Conservation (phyloP, 1,140 invertebrate species). For the Araneus ventricosus region DNA sequence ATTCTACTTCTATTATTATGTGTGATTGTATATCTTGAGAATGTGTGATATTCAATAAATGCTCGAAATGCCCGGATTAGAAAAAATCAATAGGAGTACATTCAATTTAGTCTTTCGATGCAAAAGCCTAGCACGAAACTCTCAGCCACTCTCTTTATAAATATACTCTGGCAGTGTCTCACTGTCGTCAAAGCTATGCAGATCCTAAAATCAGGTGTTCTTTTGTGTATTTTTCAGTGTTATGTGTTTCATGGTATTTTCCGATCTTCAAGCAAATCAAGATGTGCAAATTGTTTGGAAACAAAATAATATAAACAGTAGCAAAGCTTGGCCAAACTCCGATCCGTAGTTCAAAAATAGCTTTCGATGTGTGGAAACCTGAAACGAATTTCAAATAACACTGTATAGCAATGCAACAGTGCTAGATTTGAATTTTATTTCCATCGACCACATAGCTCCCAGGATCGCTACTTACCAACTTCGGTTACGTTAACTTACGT, state of each 20-base stretch:
- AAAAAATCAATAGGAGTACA: neutral
- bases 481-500: neutral
- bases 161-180: neutral
- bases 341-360: conserved; percentile 39
- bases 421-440: conserved; percentile 39
- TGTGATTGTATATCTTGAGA: conserved; percentile 57
- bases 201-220: conserved; percentile 51
- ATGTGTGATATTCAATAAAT: conserved; percentile 60
- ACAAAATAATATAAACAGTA: conserved; percentile 1
- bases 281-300: conserved; percentile 16
- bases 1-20: conserved; percentile 60
- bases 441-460: conserved; percentile 7
- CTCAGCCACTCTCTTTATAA: neutral
- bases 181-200: conserved; percentile 40
- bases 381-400: conserved; percentile 53
- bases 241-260: conserved; percentile 57
- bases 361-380: conserved; percentile 21
- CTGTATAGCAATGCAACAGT: neutral
- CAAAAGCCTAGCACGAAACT: neutral
- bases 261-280: conserved; percentile 11
- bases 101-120: conserved; percentile 12
- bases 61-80: conserved; percentile 27
- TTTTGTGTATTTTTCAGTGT: conserved; percentile 50
- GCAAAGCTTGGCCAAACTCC: conserved; percentile 41
- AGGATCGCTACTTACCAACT: neutral